Evolutionary conservation across 92 coral and sea anemone species (phyloP).

Genomic region (Palythoa heliodiscus): DNA sequence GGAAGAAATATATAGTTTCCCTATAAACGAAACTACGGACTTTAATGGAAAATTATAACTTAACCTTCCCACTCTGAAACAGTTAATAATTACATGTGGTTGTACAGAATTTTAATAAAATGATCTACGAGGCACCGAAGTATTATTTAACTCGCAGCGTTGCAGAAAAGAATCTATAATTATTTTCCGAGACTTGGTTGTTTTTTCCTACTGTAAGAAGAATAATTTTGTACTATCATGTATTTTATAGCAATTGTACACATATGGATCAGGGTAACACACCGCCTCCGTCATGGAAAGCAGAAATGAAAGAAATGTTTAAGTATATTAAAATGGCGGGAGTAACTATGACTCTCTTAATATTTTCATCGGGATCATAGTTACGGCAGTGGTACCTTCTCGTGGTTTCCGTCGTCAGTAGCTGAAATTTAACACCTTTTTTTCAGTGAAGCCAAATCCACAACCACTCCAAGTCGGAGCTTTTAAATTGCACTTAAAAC

Average conservation of each 20-base stretch:
- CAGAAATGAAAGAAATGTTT: constrained; percentile 5
- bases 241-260: background rate
- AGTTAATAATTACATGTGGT: background rate
- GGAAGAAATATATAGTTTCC: background rate
- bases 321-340: too few species aligned
- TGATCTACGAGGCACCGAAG: background rate
- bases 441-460: too few species aligned
- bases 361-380: too few species aligned
- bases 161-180: background rate
- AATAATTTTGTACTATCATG: background rate
- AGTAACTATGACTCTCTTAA: too few species aligned
- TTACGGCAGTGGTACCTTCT: too few species aligned
- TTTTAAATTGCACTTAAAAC: too few species aligned
- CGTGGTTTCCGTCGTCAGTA: too few species aligned
- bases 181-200: background rate
- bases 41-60: background rate
- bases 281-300: constrained; percentile 9
- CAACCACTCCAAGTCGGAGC: too few species aligned
- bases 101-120: background rate
- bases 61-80: background rate
- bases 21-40: background rate
- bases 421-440: too few species aligned
- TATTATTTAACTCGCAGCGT: background rate
- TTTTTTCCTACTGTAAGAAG: background rate
- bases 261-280: constrained; percentile 7